Evolutionary conservation across 1,140 invertebrate species (phyloP).

Genomic region (Centruroides sculpturatus): DNA sequence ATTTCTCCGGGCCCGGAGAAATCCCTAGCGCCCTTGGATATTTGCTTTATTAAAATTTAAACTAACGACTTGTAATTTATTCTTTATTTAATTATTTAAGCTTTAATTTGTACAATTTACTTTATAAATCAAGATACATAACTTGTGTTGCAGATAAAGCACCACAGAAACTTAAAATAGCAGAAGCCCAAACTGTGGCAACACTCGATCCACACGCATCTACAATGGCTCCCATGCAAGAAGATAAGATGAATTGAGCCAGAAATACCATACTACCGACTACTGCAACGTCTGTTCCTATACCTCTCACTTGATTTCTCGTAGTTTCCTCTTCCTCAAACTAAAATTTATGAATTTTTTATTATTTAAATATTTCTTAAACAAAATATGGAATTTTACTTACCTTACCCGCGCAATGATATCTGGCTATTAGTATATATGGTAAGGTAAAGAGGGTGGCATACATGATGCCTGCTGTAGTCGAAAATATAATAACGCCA

Average conservation of each 20-base stretch:
- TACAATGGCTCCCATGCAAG: constrained; percentile 73
- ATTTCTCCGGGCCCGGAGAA: too few relatives aligned
- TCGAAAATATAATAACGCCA: constrained; percentile 76
- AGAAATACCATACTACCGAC: constrained; percentile 85
- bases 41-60: too few relatives aligned
- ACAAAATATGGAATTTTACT: constrained; percentile 19
- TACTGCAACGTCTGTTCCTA: constrained; percentile 85
- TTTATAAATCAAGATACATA: constrained; percentile 67
- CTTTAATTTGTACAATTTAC: neutral
- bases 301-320: constrained; percentile 39
- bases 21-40: too few relatives aligned
- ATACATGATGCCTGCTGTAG: constrained; percentile 89
- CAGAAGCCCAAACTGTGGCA: constrained; percentile 63
- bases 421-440: constrained; percentile 81
- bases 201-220: constrained; percentile 58
- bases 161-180: constrained; percentile 64
- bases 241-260: constrained; percentile 66
- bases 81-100: too few relatives aligned
- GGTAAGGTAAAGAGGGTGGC: constrained; percentile 96
- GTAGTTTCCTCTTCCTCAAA: neutral
- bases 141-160: constrained; percentile 69
- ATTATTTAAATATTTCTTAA: too few relatives aligned
- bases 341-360: too few relatives aligned
- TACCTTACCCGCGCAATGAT: constrained; percentile 74
- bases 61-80: too few relatives aligned